These are phyloP conservation scores for Lagenorhynchus albirostris DNA, from an alignment of 2,113 vertebrate genomes.

Conservation along the genomic window DNA sequence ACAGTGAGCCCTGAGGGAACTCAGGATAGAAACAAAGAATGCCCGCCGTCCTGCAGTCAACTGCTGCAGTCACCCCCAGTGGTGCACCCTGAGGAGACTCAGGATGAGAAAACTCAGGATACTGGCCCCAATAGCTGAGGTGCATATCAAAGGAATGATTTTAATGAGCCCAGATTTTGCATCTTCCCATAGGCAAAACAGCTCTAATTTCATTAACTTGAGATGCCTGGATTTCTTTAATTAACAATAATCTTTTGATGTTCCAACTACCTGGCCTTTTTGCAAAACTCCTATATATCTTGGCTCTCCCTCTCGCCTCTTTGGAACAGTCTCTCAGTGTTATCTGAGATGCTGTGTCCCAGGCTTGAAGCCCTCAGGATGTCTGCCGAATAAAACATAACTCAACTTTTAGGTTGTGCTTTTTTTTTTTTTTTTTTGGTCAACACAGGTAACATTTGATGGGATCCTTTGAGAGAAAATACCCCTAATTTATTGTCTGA, in stretches of 20 bases:
- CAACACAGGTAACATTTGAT: neutral
- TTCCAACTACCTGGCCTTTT: neutral
- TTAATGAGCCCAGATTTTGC: neutral
- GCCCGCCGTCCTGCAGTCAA: neutral
- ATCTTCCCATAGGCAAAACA: neutral
- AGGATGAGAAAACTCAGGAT: neutral
- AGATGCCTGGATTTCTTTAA: neutral
- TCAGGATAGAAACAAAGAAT: neutral
- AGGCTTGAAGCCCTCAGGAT: neutral
- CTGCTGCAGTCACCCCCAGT: too few species aligned
- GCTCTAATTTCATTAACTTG: neutral
- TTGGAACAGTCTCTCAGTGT: neutral
- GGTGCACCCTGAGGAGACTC: neutral
- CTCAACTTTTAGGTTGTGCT: neutral
- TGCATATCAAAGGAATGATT: neutral
- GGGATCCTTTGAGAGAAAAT: neutral
- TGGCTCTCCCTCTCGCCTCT: neutral
- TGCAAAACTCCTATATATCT: neutral
- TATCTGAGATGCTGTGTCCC: neutral
- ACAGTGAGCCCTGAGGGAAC: neutral
- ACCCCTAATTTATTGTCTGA: neutral
- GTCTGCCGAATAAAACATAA: neutral
- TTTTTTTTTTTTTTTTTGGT: neutral
- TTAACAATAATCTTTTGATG: neutral
- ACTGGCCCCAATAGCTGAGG: neutral